phyloP scores from a whole-genome alignment of 2,113 vertebrate genomes.

The Falco punctatus region DNA sequence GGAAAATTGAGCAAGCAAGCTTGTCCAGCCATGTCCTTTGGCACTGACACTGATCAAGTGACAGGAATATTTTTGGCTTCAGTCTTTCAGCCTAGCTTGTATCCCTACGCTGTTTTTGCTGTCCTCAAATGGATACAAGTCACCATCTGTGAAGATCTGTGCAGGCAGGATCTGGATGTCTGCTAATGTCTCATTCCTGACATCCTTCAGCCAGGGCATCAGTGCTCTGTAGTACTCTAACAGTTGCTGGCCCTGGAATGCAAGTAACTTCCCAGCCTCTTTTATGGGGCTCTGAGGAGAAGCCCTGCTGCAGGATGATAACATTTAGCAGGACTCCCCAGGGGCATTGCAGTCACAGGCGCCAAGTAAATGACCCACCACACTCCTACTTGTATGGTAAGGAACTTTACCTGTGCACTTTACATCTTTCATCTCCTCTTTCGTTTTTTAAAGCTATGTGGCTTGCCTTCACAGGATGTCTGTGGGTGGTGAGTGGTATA shows the following conservation, averaged over 20 bases:
- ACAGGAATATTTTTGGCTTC: neutral
- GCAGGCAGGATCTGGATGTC: neutral
- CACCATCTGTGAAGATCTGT: neutral
- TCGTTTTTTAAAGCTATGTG: neutral
- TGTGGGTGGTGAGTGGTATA: neutral
- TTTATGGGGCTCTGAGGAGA: slow-evolving; percentile 25
- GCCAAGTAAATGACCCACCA: slow-evolving; percentile 10
- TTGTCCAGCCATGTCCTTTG: neutral
- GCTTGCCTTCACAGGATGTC: neutral
- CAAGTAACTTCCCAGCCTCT: neutral
- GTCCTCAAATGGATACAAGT: neutral
- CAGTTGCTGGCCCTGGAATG: neutral
- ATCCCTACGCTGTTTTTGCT: neutral
- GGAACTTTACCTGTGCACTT: neutral
- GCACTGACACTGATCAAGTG: neutral
- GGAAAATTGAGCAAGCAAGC: neutral
- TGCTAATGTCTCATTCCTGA: neutral
- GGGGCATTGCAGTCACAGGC: neutral
- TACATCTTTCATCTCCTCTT: neutral
- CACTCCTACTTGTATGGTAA: neutral
- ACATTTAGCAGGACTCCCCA: neutral
- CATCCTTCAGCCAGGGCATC: neutral
- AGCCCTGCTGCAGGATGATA: neutral
- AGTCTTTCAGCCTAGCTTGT: neutral
- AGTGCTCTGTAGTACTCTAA: neutral